A percentile compares a stretch with the other conserved stretches of the same genome.
Conservation (phyloP, 2,888 invertebrate genomes). For the Argyresthia albistria region DNA sequence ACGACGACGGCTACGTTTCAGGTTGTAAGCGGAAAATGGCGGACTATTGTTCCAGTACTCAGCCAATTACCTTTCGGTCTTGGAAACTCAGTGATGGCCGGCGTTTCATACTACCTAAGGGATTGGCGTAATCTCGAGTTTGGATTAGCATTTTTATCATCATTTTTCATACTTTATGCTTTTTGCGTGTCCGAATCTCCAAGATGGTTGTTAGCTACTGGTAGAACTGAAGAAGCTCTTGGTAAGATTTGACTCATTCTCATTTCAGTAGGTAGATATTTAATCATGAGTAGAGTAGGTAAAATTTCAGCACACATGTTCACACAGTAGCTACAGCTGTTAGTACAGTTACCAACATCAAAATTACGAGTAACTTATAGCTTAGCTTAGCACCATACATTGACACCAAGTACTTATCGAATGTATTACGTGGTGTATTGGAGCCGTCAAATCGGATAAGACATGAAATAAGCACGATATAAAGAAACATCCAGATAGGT, state of each 20-base stretch:
- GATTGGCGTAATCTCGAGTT: conserved; percentile 76
- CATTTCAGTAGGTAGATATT: too few relatives aligned
- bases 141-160: conserved; percentile 60
- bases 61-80: conserved; percentile 76
- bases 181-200: conserved; percentile 75
- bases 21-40: conserved; percentile 74
- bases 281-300: too few relatives aligned
- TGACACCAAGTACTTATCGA: too few relatives aligned
- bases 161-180: conserved; percentile 56
- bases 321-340: too few relatives aligned
- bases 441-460: too few relatives aligned
- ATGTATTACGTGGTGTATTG: too few relatives aligned
- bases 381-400: too few relatives aligned
- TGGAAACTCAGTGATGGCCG: conserved; percentile 71
- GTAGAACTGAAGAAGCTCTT: conserved; percentile 59
- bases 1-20: conserved; percentile 16
- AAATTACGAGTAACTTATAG: too few relatives aligned
- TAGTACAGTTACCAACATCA: too few relatives aligned
- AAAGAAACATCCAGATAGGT: not conserved
- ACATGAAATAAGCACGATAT: not conserved
- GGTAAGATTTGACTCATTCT: conserved; percentile 28
- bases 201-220: conserved; percentile 73
- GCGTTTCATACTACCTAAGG: conserved; percentile 67
- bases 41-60: conserved; percentile 73
- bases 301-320: too few relatives aligned